These are phyloP conservation scores for Lacerta bilineata DNA, from an alignment of 2,797 vertebrate species.

Conservation along the genomic window DNA sequence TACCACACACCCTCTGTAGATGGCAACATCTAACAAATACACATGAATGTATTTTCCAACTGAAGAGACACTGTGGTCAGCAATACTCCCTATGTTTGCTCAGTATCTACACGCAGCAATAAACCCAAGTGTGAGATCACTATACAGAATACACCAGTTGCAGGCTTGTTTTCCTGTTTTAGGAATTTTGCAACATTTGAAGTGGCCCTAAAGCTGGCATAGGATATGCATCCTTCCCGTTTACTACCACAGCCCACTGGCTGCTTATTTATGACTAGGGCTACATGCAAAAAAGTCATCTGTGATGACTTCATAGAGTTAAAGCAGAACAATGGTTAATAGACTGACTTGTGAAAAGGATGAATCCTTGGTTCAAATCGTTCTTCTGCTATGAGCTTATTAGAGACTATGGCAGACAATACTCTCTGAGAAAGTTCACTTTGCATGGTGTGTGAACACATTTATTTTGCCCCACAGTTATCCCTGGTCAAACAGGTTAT, in stretches of 20 bases:
- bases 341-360: not conserved
- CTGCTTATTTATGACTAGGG: too few species aligned
- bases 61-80: not conserved
- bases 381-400: not conserved
- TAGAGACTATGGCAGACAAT: not conserved
- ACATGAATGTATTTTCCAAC: not conserved
- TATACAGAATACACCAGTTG: not conserved
- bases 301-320: not conserved
- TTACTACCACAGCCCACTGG: not conserved
- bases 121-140: not conserved
- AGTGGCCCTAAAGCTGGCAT: not conserved
- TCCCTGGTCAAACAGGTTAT: not conserved
- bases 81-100: not conserved
- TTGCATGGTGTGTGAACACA: not conserved
- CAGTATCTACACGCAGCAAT: not conserved
- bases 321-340: not conserved
- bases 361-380: not conserved
- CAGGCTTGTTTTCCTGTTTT: not conserved
- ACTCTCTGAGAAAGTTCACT: not conserved
- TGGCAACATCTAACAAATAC: not conserved
- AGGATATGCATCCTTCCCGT: not conserved
- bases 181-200: conserved; percentile 9
- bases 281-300: not conserved
- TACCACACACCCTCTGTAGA: not conserved
- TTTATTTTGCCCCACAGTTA: not conserved